Evolutionary conservation across 2,888 invertebrate genomes (phyloP), one percentile per base, ranked within the genome.

Genomic region (Pristionchus mayeri): DNA sequence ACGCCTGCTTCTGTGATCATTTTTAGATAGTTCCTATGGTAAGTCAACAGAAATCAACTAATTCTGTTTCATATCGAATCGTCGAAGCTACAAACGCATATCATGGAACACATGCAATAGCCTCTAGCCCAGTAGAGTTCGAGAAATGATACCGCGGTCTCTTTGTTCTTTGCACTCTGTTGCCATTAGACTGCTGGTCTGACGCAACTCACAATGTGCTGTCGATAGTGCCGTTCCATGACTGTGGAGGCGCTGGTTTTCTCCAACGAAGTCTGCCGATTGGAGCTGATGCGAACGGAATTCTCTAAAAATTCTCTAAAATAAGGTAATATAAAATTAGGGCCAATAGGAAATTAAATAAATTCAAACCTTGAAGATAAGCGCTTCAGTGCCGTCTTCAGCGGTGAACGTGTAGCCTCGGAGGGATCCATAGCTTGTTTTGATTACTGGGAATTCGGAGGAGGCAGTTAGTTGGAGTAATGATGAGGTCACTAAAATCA

Each of bases 231-330:
- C 21, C 80, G 9, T 80, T 40, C 80, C 80, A 80, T n/a, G 18
- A 13, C 44, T 57, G 24, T 9, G 57, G 57, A 27, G 37, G 13
- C 3, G 3, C 37, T 1, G 60, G 57, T 18, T 80, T 54, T 18
- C 40, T 80, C 80, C 80, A 80, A 37, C 80, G 37, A 40, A 54
- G 40, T 11, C 24, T 57, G 24, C 40, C 80, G 7, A 80, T 44
- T 9, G 80, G 80, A 24, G 80, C 27, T 11, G 24, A 27, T 2
- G 80, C 80, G 40, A 40, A 80, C 9, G 80, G 57, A 24, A 57
- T 40, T 57, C 37, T 80, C 80, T 80, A 57, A 6, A n/a, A 44
- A 57, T 4, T 52, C 21, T 18, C 3, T 18, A 57, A 57, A 27
- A 24, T 57, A 13, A 24, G 6, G 7, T 2, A 0, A 7, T 60